These are phyloP conservation scores for Scaptodrosophila lebanonensis DNA, from an alignment of 1,140 invertebrate genomes.

Conservation along the genomic window DNA sequence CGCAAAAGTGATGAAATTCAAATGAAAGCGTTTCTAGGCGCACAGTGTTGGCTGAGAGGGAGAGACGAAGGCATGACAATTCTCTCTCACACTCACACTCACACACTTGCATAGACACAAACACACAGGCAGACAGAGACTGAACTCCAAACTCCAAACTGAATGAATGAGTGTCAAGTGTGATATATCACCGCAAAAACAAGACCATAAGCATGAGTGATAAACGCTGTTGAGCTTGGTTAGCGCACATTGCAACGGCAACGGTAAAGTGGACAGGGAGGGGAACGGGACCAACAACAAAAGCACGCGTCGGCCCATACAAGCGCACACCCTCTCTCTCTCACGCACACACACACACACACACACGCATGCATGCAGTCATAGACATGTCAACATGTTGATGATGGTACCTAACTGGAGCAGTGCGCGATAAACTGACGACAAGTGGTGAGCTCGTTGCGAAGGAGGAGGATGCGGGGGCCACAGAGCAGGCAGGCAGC, in stretches of 20 bases:
- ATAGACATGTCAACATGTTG: constrained; percentile 76
- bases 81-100: too few species aligned
- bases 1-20: constrained; percentile 66
- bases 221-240: constrained; percentile 72
- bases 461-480: constrained; percentile 16
- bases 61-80: not conserved
- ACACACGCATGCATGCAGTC: constrained; percentile 47
- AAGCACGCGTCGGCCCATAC: constrained; percentile 30
- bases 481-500: constrained; percentile 29
- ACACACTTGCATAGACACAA: too few species aligned
- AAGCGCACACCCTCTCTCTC: constrained; percentile 1
- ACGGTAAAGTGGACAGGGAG: too few species aligned
- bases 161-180: constrained; percentile 77
- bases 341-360: constrained; percentile 14
- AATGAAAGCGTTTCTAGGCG: constrained; percentile 29
- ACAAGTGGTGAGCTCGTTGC: constrained; percentile 1
- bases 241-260: constrained; percentile 37
- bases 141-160: constrained; percentile 68
- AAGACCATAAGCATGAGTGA: constrained; percentile 75
- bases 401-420: constrained; percentile 72
- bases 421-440: constrained; percentile 39
- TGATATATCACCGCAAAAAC: constrained; percentile 76
- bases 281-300: constrained; percentile 16
- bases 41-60: not conserved
- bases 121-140: too few species aligned